Evolutionary conservation across 2,888 invertebrate species (phyloP), one percentile per base, ranked within the genome.

Genomic region (Tenthredo distinguenda): DNA sequence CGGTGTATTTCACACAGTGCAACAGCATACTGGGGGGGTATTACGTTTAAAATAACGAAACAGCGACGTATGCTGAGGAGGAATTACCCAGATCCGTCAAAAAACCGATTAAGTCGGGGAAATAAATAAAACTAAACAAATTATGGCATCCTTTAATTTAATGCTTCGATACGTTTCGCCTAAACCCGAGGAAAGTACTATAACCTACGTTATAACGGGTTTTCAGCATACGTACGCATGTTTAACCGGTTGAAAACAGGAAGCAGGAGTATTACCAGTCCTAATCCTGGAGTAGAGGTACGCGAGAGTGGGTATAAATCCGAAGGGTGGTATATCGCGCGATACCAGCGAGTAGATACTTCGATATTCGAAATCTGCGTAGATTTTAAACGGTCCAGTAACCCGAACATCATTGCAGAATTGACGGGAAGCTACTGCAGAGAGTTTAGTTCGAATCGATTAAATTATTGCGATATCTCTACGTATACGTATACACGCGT

Each of bases 181-280:
- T 6, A 12, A 34, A 68, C 2, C 68, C 3, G 47, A 47, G 12
- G 47, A 47, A 47, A 47, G 18, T 15, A 26, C 62, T 21, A 0
- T 6, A 26, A 21, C 26, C 21, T 12, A 62, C 10, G 26, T 21
- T 81, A 21, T n/a, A 62, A 37, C 62, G 62, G 10, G 2, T 40
- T 62, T 81, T 10, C 37, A 40, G 26, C 62, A 58, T 40, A 81
- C 21, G 18, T 58, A 40, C 37, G 43, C 58, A 62, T 81, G 81
- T 40, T 81, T 40, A 81, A 62, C 58, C 81, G 21, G 58, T 50
- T 21, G 62, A 37, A 81, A 62, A 81, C 81, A 40, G 81, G 62
- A 62, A 21, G 37, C 81, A 50, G 26, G 58, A 62, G 81, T 40
- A 81, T 62, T 62, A 81, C 37, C 37, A 40, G 81, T 81, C 81